Percentiles rank a stretch among this genome's conserved stretches.
Conservation (phyloP, 2,797 vertebrate genomes). For the Sitta carolinensis region DNA sequence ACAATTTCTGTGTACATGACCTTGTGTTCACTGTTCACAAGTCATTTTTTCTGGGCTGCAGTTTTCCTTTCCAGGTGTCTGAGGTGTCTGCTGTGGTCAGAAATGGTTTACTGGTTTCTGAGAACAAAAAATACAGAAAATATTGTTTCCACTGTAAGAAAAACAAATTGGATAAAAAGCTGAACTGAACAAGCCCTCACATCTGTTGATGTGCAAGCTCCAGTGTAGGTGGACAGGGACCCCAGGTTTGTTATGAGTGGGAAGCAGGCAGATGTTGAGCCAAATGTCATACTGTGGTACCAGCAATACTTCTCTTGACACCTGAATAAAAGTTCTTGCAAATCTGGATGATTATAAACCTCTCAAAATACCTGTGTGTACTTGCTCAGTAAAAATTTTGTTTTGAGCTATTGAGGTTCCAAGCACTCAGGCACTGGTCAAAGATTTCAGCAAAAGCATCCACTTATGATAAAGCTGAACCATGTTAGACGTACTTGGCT, state of each 20-base stretch:
- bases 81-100: not conserved
- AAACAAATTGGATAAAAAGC: not conserved
- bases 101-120: not conserved
- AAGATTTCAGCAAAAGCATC: not conserved
- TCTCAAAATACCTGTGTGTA: not conserved
- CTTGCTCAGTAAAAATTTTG: not conserved
- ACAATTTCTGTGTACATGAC: not conserved
- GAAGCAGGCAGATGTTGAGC: not conserved
- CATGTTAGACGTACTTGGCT: not conserved
- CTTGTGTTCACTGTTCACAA: not conserved
- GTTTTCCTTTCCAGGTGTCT: not conserved
- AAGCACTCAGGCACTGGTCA: not conserved
- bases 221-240: not conserved
- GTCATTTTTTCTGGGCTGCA: not conserved
- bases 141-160: not conserved
- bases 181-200: not conserved
- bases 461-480: not conserved
- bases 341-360: not conserved
- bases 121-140: not conserved
- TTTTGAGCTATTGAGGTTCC: not conserved
- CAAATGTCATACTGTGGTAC: not conserved
- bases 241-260: accelerated
- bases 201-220: not conserved
- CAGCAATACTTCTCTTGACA: not conserved
- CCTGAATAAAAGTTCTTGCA: not conserved